phyloP scores from a whole-genome alignment of 1,140 invertebrate species.

The Helicoverpa zea region DNA sequence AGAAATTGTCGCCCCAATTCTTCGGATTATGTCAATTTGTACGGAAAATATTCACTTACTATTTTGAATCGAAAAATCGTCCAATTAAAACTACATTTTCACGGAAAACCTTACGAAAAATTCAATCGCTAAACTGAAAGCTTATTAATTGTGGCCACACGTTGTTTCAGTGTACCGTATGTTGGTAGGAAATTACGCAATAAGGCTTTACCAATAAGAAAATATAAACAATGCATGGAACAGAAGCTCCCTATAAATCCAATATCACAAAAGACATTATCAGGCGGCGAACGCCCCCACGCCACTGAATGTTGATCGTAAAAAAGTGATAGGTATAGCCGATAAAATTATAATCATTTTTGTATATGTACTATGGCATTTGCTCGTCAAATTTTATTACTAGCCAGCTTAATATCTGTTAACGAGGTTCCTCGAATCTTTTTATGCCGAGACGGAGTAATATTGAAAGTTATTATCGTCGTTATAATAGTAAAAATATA shows the following conservation, averaged over 20 bases:
- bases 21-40: background rate
- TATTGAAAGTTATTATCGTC: constrained; percentile 25
- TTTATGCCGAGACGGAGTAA: constrained; percentile 25
- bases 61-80: background rate
- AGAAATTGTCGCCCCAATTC: no score
- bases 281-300: constrained; percentile 7
- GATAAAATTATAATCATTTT: constrained; percentile 41
- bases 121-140: background rate
- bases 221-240: constrained; percentile 40
- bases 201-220: constrained; percentile 30
- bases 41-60: background rate
- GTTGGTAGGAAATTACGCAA: constrained; percentile 34
- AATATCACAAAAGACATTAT: constrained; percentile 42
- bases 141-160: constrained; percentile 21
- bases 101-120: background rate
- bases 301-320: constrained; percentile 22
- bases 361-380: constrained; percentile 33
- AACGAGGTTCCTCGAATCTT: constrained; percentile 35
- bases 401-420: constrained; percentile 31
- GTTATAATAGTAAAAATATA: constrained; percentile 12
- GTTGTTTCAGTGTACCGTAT: background rate
- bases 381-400: constrained; percentile 37
- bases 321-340: constrained; percentile 38
- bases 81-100: background rate
- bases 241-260: constrained; percentile 38